Evolutionary conservation across 2,888 invertebrate species (phyloP), one percentile per base, ranked within the genome.

Genomic region (Cordylochernes scorpioides): DNA sequence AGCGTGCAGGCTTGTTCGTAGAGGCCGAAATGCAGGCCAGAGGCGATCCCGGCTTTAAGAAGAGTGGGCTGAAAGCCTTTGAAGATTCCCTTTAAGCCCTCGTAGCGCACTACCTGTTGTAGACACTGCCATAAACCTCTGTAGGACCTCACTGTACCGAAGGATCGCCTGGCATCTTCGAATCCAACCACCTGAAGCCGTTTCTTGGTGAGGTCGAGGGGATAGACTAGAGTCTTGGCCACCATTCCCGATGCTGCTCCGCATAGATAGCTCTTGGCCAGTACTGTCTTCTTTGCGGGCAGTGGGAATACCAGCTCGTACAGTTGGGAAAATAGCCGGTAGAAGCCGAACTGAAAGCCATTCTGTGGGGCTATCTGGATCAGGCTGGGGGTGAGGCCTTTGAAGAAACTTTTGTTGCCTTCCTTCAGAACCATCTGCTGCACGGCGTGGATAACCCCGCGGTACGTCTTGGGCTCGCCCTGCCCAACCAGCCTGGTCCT

Each of bases 401-500:
- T 68, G 51, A 71, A 94, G 38, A 86, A 63, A 2, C 55, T 53
- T 10, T 33, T 29, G 2, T 50, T 17, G 5, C 59, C 58, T 44
- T 62, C 61, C 2, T 43, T 38, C n/a, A 41, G 32, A 27, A 46
- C 33, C 24, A 61, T 59, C 12, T 58, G 55, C 12, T 46, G 45
- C 28, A 63, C 53, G 15, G 71, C 71, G 50, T 68, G 55, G 25
- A 38, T 18, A n/a, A 70, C 59, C 17, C 66, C 64, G 34, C 47
- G 55, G 44, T 71, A 73, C 2, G 62, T 56, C 58, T 65, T 61
- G 13, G 58, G 57, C 40, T 62, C 57, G 24, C 63, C 63, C 55
- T 84, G 84, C 8, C 84, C 86, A 30, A 94, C 73, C 39, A 97
- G 61, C 45, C 94, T 64, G 2, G 97, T 97, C 45, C 91, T 62